These are phyloP conservation scores for Hystrix cristata DNA, from an alignment of 2,113 vertebrate genomes.

Conservation along the genomic window DNA sequence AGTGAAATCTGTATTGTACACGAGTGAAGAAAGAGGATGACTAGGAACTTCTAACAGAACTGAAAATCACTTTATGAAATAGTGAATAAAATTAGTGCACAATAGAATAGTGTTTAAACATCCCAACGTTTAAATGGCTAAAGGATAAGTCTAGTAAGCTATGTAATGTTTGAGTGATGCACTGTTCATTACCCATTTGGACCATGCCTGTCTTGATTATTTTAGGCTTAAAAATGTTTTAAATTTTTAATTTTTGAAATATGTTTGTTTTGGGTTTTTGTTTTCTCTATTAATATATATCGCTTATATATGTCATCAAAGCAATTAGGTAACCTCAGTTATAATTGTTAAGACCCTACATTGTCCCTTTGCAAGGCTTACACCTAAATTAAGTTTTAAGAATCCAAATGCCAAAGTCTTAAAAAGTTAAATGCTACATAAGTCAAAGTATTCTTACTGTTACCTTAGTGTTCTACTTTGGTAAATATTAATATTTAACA, in stretches of 20 bases:
- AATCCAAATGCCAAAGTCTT: slow-evolving; percentile 74
- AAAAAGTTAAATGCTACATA: slow-evolving; percentile 70
- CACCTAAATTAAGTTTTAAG: slow-evolving; percentile 75
- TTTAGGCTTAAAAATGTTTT: slow-evolving; percentile 81
- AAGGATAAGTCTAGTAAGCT: slow-evolving; percentile 70
- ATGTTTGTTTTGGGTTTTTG: slow-evolving; percentile 56
- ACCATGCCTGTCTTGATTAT: slow-evolving; percentile 69
- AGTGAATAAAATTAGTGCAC: slow-evolving; percentile 82
- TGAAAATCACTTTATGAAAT: slow-evolving; percentile 84
- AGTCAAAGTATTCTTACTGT: slow-evolving; percentile 77
- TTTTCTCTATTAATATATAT: slow-evolving; percentile 79
- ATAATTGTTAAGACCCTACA: slow-evolving; percentile 69
- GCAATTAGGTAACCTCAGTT: slow-evolving; percentile 65
- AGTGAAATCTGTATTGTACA: slow-evolving; percentile 84
- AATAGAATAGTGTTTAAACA: slow-evolving; percentile 69
- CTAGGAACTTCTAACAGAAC: slow-evolving; percentile 82
- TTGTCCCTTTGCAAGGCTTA: slow-evolving; percentile 84
- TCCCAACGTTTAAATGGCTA: slow-evolving; percentile 77
- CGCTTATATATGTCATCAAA: slow-evolving; percentile 71
- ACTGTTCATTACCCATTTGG: not conserved
- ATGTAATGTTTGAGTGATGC: slow-evolving; percentile 76
- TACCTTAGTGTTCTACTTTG: slow-evolving; percentile 27
- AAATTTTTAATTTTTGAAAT: not conserved
- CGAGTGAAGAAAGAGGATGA: slow-evolving; percentile 84
- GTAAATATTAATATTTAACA: slow-evolving; percentile 74